Evolutionary conservation across 2,888 invertebrate species (phyloP).

Genomic region (Gandaritis pyraliata): DNA sequence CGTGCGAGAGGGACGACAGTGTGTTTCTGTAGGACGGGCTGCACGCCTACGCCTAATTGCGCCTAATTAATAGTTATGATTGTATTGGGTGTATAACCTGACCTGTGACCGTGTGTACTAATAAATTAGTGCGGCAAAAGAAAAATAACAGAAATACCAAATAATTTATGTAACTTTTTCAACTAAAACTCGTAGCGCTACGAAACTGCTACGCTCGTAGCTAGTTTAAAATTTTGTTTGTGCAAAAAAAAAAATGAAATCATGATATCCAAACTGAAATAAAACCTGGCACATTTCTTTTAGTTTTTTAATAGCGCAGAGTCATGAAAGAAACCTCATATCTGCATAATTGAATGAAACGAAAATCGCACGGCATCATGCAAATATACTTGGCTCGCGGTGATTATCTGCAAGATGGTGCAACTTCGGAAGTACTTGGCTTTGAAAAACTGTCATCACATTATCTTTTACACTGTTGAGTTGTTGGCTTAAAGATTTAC

Average conservation of each 20-base stretch:
- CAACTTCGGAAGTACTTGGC: not conserved
- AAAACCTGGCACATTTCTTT: conserved; percentile 1
- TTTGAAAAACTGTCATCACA: too few relatives aligned
- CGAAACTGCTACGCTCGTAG: conserved; percentile 6
- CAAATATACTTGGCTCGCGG: conserved; percentile 25
- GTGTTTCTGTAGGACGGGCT: too few relatives aligned
- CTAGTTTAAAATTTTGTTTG: conserved; percentile 2
- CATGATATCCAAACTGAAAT: not conserved
- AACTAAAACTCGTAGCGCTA: not conserved
- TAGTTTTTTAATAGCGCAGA: conserved; percentile 12
- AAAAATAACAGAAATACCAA: too few relatives aligned
- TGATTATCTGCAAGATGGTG: conserved; percentile 28
- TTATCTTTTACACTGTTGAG: too few relatives aligned
- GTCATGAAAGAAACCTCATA: conserved; percentile 16
- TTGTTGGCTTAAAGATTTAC: too few relatives aligned
- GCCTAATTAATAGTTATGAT: too few relatives aligned
- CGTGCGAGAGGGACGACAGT: too few relatives aligned
- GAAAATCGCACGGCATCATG: conserved; percentile 31
- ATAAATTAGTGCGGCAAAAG: too few relatives aligned
- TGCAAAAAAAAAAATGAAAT: not conserved
- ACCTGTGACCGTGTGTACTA: too few relatives aligned
- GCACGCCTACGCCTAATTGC: too few relatives aligned
- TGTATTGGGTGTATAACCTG: too few relatives aligned
- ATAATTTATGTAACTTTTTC: too few relatives aligned
- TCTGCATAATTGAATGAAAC: conserved; percentile 36